Conservation (phyloP, 2,888 invertebrate species). For the Brachyptera putata region DNA sequence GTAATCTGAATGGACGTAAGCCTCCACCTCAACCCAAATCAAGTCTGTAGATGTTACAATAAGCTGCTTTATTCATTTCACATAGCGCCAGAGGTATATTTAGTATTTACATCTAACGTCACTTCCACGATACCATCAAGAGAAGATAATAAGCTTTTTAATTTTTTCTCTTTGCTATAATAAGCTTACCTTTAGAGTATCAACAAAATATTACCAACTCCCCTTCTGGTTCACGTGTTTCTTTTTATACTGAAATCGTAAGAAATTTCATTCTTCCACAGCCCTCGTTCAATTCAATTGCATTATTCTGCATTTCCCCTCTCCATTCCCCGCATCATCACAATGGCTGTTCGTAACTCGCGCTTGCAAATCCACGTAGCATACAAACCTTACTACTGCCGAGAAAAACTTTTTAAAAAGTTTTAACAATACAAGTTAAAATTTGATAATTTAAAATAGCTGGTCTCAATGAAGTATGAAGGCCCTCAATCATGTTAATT, state of each 20-base stretch:
- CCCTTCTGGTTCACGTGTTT: not conserved
- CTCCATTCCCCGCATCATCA: not conserved
- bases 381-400: not conserved
- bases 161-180: slow-evolving; percentile 2
- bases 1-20: not conserved
- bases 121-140: not conserved
- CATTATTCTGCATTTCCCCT: slow-evolving; percentile 11
- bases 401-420: slow-evolving; percentile 5
- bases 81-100: not conserved
- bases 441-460: slow-evolving; percentile 22
- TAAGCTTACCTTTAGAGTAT: slow-evolving; percentile 2
- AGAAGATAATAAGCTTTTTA: not conserved
- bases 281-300: slow-evolving; percentile 2
- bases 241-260: not conserved
- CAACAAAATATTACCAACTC: not conserved
- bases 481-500: slow-evolving; percentile 18
- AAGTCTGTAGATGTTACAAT: not conserved
- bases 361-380: not conserved
- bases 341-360: not conserved
- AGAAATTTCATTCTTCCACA: not conserved
- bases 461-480: slow-evolving; percentile 20
- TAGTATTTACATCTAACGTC: not conserved
- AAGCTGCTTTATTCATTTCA: not conserved
- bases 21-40: not conserved
- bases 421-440: slow-evolving; percentile 21